Percentiles rank a stretch among this genome's conserved stretches.
Conservation (phyloP, 2,797 vertebrate species). For the Crypturellus tataupa region DNA sequence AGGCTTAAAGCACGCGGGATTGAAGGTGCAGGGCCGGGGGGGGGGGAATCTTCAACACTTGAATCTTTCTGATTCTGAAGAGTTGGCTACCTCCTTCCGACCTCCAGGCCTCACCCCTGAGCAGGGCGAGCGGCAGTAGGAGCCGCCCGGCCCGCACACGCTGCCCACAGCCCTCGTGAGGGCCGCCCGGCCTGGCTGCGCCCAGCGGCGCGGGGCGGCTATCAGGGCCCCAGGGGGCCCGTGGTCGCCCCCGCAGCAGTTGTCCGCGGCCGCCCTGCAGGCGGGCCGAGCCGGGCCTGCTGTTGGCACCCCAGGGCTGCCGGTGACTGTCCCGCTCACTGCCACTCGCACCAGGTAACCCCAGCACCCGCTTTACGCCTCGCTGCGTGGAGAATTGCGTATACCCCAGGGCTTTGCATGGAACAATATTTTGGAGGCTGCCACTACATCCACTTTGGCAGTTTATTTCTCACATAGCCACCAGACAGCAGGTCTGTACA, state of each 20-base stretch:
- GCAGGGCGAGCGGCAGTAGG: neutral
- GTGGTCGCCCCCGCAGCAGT: too few relatives aligned
- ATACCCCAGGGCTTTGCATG: rapidly evolving
- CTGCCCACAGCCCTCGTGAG: neutral
- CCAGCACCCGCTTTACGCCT: neutral
- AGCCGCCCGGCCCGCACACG: too few relatives aligned
- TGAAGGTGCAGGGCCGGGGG: too few relatives aligned
- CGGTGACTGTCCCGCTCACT: too few relatives aligned
- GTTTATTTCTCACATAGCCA: neutral
- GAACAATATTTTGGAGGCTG: neutral
- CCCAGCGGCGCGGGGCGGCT: neutral
- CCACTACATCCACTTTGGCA: neutral
- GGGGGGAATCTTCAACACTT: neutral
- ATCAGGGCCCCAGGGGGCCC: neutral
- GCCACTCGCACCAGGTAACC: rapidly evolving
- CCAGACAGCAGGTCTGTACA: rapidly evolving
- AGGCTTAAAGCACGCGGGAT: neutral
- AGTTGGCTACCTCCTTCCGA: neutral
- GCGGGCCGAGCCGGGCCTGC: rapidly evolving
- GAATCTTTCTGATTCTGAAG: too few relatives aligned
- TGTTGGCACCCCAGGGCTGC: too few relatives aligned
- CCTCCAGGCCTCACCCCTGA: too few relatives aligned
- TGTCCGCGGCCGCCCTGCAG: neutral
- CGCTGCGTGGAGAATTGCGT: neutral
- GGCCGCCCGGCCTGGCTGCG: neutral